phyloP scores from a whole-genome alignment of 2,888 invertebrate species.

The Ennomos fuscantarius region DNA sequence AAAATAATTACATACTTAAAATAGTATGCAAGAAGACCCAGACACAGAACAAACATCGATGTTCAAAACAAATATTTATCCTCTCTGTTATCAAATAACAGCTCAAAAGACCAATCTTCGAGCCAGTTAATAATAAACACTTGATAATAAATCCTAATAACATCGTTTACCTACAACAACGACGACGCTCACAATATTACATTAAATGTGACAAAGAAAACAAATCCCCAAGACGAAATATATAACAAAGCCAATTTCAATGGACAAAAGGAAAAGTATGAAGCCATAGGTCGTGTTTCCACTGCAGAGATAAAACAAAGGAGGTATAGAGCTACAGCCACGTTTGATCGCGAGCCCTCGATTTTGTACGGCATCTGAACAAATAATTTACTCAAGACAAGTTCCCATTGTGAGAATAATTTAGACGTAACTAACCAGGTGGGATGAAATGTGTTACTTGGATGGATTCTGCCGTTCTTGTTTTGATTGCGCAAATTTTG shows the following conservation, averaged over 20 bases:
- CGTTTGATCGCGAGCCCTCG: constrained; percentile 54
- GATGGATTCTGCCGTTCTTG: constrained; percentile 33
- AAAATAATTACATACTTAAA: too few species aligned
- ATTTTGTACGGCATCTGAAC: constrained; percentile 55
- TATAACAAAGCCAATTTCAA: constrained; percentile 33
- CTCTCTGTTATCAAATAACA: too few species aligned
- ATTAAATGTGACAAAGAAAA: constrained; percentile 7
- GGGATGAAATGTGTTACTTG: constrained; percentile 27
- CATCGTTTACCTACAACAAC: too few species aligned
- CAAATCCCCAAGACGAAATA: constrained; percentile 26
- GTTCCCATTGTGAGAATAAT: constrained; percentile 65
- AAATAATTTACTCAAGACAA: constrained; percentile 73
- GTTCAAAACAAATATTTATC: too few species aligned
- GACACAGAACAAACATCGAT: too few species aligned
- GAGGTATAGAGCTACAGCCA: not conserved
- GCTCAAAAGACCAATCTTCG: too few species aligned
- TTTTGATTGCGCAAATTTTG: constrained; percentile 18
- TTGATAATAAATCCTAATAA: too few species aligned
- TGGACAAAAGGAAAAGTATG: constrained; percentile 29
- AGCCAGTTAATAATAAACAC: too few species aligned
- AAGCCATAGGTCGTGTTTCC: constrained; percentile 28
- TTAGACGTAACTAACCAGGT: constrained; percentile 44
- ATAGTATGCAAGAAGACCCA: too few species aligned
- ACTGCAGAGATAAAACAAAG: constrained; percentile 41
- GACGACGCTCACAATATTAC: too few species aligned